These are phyloP conservation scores for Porphyrio hochstetteri DNA, from an alignment of 2,113 vertebrate genomes.

Conservation along the genomic window DNA sequence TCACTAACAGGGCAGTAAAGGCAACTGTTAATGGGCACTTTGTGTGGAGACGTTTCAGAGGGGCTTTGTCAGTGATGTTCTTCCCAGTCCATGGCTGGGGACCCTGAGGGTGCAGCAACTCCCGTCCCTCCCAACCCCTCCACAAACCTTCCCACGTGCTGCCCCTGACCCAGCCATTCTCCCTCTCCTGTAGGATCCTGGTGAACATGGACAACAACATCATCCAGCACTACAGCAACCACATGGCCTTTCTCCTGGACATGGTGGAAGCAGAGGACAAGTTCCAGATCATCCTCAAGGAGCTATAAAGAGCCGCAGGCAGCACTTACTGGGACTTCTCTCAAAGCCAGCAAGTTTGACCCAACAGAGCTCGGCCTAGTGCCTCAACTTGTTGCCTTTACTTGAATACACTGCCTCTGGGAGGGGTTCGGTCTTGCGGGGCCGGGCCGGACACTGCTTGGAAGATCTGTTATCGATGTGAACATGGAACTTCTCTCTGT, in stretches of 20 bases:
- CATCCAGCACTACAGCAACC: conserved; percentile 97
- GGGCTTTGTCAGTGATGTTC: neutral
- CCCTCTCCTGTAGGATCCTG: conserved; percentile 80
- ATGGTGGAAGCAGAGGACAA: conserved; percentile 84
- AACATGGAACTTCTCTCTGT: conserved; percentile 26
- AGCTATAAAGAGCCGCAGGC: conserved; percentile 79
- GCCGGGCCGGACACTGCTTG: neutral
- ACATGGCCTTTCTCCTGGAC: conserved; percentile 93
- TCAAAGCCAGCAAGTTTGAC: neutral
- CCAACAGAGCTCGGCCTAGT: neutral
- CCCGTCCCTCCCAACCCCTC: neutral
- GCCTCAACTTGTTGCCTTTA: conserved; percentile 12
- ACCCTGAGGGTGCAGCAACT: too few relatives aligned
- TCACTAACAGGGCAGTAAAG: neutral
- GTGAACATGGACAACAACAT: conserved; percentile 99
- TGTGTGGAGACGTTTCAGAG: accelerated
- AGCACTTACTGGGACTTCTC: conserved; percentile 16
- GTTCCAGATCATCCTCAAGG: conserved; percentile 91
- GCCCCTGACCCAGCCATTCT: neutral
- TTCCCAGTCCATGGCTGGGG: neutral
- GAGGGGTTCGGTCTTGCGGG: neutral
- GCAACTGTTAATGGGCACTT: neutral
- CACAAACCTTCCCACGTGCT: accelerated
- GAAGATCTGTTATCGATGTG: conserved; percentile 11
- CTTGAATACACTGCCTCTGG: conserved; percentile 44